Evolutionary conservation across 2,113 vertebrate genomes (phyloP), one percentile per base, ranked within the genome.

Genomic region (Hippocampus mohnikei): DNA sequence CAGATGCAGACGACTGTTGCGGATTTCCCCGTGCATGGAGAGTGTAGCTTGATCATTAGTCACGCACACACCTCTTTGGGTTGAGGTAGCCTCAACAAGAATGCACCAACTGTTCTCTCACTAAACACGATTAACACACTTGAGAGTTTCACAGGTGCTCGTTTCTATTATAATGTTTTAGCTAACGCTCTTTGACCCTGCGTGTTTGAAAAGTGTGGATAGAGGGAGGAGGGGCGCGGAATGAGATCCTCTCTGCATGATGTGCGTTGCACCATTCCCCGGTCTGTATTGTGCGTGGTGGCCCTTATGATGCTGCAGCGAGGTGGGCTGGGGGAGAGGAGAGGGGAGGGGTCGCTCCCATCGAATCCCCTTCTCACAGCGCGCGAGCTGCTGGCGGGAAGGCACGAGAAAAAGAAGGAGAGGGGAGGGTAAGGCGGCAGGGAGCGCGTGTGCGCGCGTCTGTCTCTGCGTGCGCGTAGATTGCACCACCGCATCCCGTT

Each of bases 191-290:
- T 62, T 11, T 73, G 4, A 29, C 7, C 42, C 10, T 67, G 42
- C 64, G 65, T 48, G 61, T 66, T 52, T 75, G 78, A 10, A 41
- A 63, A 61, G 71, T 75, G 70, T 20, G 73, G 27, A 16, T 52
- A 52, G 27, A 16, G 16, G 21, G 25, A 58, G 13, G 80, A 25
- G 65, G 29, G 37, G 58, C n/a, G 42, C 41, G 58, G 61, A 7
- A 69, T 74, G 74, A 81, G 75, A 75, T 85, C 76, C 81, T 88
- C 82, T 84, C 84, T 86, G 76, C 81, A 85, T 83, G 77, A 81
- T 85, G 78, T 87, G 83, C 89, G 93, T 91, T 96, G 94, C 92
- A 94, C 90, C 94, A 94, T 92, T 94, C 93, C 92, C 92, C 88
- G 88, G 87, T 92, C 89, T 74, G 79, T 86, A 81, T 88, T 86